Evolutionary conservation across 2,113 vertebrate genomes (phyloP).

Genomic region (Nyctibius bracteatus): DNA sequence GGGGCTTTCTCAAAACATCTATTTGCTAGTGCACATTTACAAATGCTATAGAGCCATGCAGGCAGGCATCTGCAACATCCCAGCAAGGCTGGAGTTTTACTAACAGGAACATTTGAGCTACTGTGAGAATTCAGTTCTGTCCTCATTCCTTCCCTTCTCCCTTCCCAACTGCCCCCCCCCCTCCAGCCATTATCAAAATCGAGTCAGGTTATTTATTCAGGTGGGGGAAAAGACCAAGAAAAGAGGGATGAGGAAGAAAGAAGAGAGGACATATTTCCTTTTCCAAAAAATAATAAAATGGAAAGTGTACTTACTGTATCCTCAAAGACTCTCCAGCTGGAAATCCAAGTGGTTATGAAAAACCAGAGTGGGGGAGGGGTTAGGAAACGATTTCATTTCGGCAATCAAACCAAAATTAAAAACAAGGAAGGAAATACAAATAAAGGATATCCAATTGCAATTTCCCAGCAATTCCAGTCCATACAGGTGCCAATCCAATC

Average conservation of each 20-base stretch:
- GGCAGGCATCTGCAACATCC: slow-evolving; percentile 26
- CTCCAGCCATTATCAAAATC: neutral
- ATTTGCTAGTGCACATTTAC: neutral
- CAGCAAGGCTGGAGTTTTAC: neutral
- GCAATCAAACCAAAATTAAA: slow-evolving; percentile 56
- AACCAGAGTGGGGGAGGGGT: neutral
- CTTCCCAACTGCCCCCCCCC: neutral
- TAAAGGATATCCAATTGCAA: slow-evolving; percentile 80
- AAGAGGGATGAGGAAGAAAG: neutral
- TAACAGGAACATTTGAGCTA: neutral
- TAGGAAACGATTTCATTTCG: slow-evolving; percentile 64
- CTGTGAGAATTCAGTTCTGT: neutral
- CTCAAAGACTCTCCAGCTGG: slow-evolving; percentile 71
- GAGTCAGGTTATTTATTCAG: neutral
- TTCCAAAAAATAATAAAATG: slow-evolving; percentile 5
- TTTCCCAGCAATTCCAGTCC: slow-evolving; percentile 80
- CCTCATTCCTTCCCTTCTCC: neutral
- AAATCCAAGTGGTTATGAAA: slow-evolving; percentile 68
- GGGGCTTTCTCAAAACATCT: slow-evolving; percentile 14
- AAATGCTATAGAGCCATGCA: neutral
- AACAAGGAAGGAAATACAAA: slow-evolving; percentile 57
- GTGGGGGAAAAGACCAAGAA: neutral
- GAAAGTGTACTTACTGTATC: slow-evolving; percentile 75
- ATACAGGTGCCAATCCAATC: slow-evolving; percentile 73
- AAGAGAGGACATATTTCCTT: neutral